Evolutionary conservation across 2,113 vertebrate species (phyloP), one percentile per base, ranked within the genome.

Genomic region (Marmota monax): DNA sequence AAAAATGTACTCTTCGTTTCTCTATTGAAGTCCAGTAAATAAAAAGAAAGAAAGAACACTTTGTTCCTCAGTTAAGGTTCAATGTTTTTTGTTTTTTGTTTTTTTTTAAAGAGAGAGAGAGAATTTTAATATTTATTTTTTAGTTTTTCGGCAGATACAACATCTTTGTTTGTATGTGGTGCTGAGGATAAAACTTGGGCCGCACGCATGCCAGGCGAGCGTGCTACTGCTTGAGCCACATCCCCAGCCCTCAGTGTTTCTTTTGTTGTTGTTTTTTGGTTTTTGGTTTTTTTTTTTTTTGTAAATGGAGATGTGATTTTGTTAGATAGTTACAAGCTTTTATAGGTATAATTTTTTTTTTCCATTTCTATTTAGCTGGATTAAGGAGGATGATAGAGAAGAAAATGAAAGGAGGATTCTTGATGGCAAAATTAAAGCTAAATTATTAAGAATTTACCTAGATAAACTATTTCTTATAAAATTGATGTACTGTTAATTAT

Each of bases 401-500:
- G 70, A 72, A 89, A 92, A 90, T 76, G 48, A 22, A 74, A 78
- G 11, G 77, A 42, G 86, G 53, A 45, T 86, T 78, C 87, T 70
- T 90, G 23, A 20, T 96, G 29, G 8, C 56, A 80, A 73, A 93
- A 88, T 80, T 70, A 86, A 90, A 96, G 23, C 70, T 91, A 65
- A 76, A 29, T 86, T 91, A 84, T 74, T 90, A 87, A 92, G 58
- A 92, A 85, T 51, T 84, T 88, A 84, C 17, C 56, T 82, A 17
- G 76, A 5, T 93, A 61, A 86, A 84, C 37, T 69, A 12, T 39
- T 72, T 85, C n/a, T 89, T 95, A 23, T 69, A 89, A 92, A 61
- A 86, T 65, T 53, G 42, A 9, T 25, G 3, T 88, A 32, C 0
- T 51, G 13, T 77, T 65, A 61, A 29, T 63, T 94, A 17, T 88